Evolutionary conservation across 2,797 vertebrate genomes (phyloP).

Genomic region (Coreius guichenoti): DNA sequence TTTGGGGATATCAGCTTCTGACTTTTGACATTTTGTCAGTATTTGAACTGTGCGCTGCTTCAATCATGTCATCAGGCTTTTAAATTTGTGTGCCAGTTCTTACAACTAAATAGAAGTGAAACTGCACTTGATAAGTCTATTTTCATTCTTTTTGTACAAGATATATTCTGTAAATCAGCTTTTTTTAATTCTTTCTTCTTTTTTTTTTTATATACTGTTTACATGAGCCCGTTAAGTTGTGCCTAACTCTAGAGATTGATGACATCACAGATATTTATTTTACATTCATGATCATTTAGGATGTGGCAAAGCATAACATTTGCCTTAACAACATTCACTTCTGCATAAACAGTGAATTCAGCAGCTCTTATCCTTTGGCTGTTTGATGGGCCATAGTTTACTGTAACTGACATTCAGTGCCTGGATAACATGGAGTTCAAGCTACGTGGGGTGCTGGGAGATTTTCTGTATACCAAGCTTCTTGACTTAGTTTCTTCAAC

Average conservation of each 20-base stretch:
- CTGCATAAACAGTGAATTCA: not conserved
- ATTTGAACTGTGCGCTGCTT: conserved; percentile 59
- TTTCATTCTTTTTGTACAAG: conserved; percentile 66
- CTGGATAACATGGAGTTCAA: conserved; percentile 32
- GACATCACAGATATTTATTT: conserved; percentile 65
- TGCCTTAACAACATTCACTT: conserved; percentile 36
- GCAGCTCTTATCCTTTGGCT: conserved; percentile 1
- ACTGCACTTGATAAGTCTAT: conserved; percentile 67
- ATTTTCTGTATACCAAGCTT: conserved; percentile 62
- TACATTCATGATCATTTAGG: conserved; percentile 58
- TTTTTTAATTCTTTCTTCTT: conserved; percentile 52
- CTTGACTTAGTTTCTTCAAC: conserved; percentile 56
- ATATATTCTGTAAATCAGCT: conserved; percentile 50
- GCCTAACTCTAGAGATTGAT: conserved; percentile 73
- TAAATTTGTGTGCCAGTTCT: conserved; percentile 67
- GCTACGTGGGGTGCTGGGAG: conserved; percentile 29
- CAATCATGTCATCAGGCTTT: conserved; percentile 66
- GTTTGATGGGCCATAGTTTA: conserved; percentile 29
- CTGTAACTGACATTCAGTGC: conserved; percentile 48
- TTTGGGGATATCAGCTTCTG: conserved; percentile 54
- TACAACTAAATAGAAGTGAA: conserved; percentile 63
- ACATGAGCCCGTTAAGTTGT: conserved; percentile 77
- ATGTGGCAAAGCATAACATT: conserved; percentile 28
- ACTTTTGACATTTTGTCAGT: conserved; percentile 60
- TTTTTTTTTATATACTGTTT: conserved; percentile 71